Conservation (phyloP, 2,888 invertebrate genomes). For the Caenorhabditis virilis region DNA sequence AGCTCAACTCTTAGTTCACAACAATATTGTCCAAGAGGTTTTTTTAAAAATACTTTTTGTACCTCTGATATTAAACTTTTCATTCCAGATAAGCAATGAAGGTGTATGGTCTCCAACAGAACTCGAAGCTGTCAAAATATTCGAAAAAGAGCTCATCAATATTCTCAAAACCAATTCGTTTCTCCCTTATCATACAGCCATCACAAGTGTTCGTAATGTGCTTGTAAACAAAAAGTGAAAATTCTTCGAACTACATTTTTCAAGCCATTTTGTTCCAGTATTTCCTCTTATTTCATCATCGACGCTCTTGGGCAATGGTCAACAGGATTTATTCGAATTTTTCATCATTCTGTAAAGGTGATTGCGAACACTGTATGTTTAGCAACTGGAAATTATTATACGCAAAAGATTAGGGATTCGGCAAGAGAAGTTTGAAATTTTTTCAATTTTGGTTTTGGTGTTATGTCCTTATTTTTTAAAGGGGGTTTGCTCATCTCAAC, state of each 20-base stretch:
- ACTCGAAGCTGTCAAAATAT: conserved; percentile 10
- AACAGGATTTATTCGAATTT: conserved; percentile 34
- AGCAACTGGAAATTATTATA: conserved; percentile 21
- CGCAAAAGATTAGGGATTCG: conserved; percentile 29
- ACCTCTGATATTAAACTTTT: not conserved
- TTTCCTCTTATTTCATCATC: conserved; percentile 13
- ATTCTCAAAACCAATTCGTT: conserved; percentile 13
- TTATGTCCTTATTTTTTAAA: not conserved
- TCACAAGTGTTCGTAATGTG: not conserved
- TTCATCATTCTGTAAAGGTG: conserved; percentile 23
- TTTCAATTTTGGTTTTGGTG: not conserved
- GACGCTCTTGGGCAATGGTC: conserved; percentile 28
- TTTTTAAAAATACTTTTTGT: not conserved
- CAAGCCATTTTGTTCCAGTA: conserved; percentile 1
- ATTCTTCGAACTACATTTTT: not conserved
- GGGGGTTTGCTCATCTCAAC: conserved; percentile 11
- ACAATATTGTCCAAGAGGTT: conserved; percentile 25
- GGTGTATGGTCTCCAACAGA: conserved; percentile 20
- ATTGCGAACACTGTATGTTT: conserved; percentile 27
- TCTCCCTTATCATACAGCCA: conserved; percentile 18
- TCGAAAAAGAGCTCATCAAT: conserved; percentile 16
- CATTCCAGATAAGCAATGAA: conserved; percentile 7
- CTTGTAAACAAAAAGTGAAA: conserved; percentile 4
- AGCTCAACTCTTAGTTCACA: conserved; percentile 5
- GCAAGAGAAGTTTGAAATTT: conserved; percentile 18